Evolutionary conservation across 2,888 invertebrate genomes (phyloP).

Genomic region (Aspidiotus rigidus): DNA sequence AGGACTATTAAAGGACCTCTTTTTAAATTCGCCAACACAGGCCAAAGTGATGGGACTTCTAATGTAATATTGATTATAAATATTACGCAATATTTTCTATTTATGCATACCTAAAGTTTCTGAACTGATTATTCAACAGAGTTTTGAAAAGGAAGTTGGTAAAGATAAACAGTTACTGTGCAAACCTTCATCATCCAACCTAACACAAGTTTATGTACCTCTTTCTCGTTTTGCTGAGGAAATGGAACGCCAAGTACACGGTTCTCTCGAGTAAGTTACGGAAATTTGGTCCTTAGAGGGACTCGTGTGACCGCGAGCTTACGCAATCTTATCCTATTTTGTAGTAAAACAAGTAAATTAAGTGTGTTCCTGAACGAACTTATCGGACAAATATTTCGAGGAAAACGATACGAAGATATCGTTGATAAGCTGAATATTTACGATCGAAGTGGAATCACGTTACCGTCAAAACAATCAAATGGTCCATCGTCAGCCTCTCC

Average conservation of each 20-base stretch:
- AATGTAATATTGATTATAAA: slow-evolving; percentile 7
- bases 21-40: slow-evolving; percentile 24
- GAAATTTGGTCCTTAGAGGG: neutral
- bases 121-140: slow-evolving; percentile 3
- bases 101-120: neutral
- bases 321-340: neutral
- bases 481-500: slow-evolving; percentile 8
- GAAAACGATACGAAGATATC: slow-evolving; percentile 26
- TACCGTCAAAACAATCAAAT: slow-evolving; percentile 10
- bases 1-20: slow-evolving; percentile 22
- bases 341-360: slow-evolving; percentile 25
- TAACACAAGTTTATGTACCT: slow-evolving; percentile 26
- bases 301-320: too few species aligned
- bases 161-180: slow-evolving; percentile 25
- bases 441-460: neutral
- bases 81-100: neutral
- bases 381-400: slow-evolving; percentile 23
- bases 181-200: slow-evolving; percentile 24
- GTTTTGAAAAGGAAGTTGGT: slow-evolving; percentile 16
- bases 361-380: slow-evolving; percentile 23
- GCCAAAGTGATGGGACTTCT: slow-evolving; percentile 9
- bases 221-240: slow-evolving; percentile 28
- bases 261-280: slow-evolving; percentile 14
- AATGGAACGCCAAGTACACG: slow-evolving; percentile 14
- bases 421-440: neutral